Evolutionary conservation across 1,140 invertebrate species (phyloP), one percentile per base, ranked within the genome.

Genomic region (Eupeodes corollae): DNA sequence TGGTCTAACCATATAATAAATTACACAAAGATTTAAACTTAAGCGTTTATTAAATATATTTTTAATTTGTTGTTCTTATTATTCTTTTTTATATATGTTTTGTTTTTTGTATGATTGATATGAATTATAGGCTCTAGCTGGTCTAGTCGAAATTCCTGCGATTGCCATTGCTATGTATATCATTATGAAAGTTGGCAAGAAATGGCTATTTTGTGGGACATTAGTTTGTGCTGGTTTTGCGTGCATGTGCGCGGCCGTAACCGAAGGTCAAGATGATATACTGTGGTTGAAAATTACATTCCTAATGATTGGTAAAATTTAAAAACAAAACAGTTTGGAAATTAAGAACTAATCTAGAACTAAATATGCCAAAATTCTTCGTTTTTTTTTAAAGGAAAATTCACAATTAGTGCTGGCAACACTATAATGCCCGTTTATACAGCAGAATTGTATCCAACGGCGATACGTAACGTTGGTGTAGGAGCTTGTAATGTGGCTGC

Each of bases 351-450:
- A 41, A 9, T 41, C 15, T 41, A 9, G 11, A 41, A 41, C 12
- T n/a, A 41, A 11, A 10, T 15, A 16, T 41, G 12, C 9, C 15
- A 41, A 41, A 43, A 44, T 26, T 44, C 2, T 31, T 26, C 44
- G 19, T 44, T 44, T 35, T 26, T 19, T 16, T 45, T 42, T 31
- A 51, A 62, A 42, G 74, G 70, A 26, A 83, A 83, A 66, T 82
- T 84, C 54, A 76, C 79, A 3, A 79, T 83, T 21, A 79, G 79
- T 33, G 75, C 78, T 2, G 79, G 79, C 2, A 84, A 85, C 55
- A 82, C 80, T 51, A 78, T 84, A 47, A 71, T 84, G 68, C 82
- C 82, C 0, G 80, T 84, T 10, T 85, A 79, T 54, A 84, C 82
- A 2, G 82, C 82, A 2, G 82, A 85, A 63, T 62, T 84, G 5